Evolutionary conservation across 1,140 invertebrate species (phyloP), one percentile per base, ranked within the genome.

Genomic region (Helicoverpa armigera): DNA sequence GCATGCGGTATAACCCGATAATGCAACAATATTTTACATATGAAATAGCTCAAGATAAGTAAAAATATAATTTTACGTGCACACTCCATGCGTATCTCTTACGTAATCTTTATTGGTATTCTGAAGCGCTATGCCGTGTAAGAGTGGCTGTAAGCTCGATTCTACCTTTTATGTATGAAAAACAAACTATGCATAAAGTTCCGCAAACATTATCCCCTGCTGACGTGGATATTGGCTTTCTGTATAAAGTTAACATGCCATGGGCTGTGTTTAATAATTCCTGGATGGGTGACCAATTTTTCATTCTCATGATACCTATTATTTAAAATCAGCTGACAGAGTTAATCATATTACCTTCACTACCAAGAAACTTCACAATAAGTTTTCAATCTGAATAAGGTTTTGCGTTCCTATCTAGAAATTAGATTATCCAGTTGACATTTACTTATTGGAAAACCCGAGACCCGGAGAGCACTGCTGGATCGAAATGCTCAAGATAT

Each of bases 11-110:
- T 35, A 67, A 65, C 4, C n/a, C 35, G 61, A 43, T 65, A 65
- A 10, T 43, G 29, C 61, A 43, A 43, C 43, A 65, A 67, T 50
- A 67, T 67, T 67, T 50, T 67, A 67, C 16, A 35, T 35, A 12
- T 67, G 48, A 67, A 48, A 67, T 67, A 67, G 63, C n/a, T 48
- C 35, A 48, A 67, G 63, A 67, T 67, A 67, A 50, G 63, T 14
- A 67, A 67, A 67, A 67, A 67, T 67, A 67, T 48, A 50, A 67
- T 67, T 67, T 67, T 67, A 48, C 63, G 48, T 67, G 16, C 63
- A 48, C 63, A n/a, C 48, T 67, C n/a, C 63, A 16, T 48, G 63
- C 48, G 35, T 67, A 67, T 67, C 63, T 67, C 7, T 67, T 16
- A 67, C n/a, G 63, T 67, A 67, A 67, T 67, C 63, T 67, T 67